Evolutionary conservation across 92 coral and sea anemone species (phyloP), one percentile per base, ranked within the genome.

Genomic region (Isaurus tuberculatus): DNA sequence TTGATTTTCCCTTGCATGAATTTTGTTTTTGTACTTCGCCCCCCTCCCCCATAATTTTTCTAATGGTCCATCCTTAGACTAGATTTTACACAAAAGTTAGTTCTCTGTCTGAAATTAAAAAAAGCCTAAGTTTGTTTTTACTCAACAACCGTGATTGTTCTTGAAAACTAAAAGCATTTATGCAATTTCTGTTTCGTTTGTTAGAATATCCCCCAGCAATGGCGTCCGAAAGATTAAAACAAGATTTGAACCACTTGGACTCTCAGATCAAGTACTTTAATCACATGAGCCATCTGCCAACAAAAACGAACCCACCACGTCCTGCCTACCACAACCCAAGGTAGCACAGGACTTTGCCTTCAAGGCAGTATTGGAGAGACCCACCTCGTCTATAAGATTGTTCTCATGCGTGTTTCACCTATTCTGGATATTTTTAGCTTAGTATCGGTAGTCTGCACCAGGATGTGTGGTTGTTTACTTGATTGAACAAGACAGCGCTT

Each of bases 231-330:
- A 90, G 86, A 74, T 80, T 90, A 29, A 84, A 88, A 36, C 90
- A 88, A 72, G 94, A 91, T 42, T 51, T 88, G 25, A 87, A 86
- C 48, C 72, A 88, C 26, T 51, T 91, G 75, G 92, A 89, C 77
- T 85, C 91, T 40, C 90, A 91, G 36, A 88, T 91, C 72, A 88
- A 91, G 28, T 83, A 88, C 80, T 85, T 88, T 85, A 86, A 86
- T 81, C 83, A 81, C 49, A 88, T 83, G 84, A 73, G 79, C 16
- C 91, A 88, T 73, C 65, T 65, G n/a, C 4, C 80, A 14, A 48
- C 49, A 37, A 51, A n/a, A 28, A 73, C 6, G 80, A 73, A 73
- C 64, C 46, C 80, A 17, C 78, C 40, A 72, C 57, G 32, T 55
- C 65, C 30, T 26, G 80, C 19, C 0, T 73, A 73, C 80, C 65